Base-by-base conservation (phyloP, 2,797 vertebrate genomes). In the Macropodus opercularis region DNA sequence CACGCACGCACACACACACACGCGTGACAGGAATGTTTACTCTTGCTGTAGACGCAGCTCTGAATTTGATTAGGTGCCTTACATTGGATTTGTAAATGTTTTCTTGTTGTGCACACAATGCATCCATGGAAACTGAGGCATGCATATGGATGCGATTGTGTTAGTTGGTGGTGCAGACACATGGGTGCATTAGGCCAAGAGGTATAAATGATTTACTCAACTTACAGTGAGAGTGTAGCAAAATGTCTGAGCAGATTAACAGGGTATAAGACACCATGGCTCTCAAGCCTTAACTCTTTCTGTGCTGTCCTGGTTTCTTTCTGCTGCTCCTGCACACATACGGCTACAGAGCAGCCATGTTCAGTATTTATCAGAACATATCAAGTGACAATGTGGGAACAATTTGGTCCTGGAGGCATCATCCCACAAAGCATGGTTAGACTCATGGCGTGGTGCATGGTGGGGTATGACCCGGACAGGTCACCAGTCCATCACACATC, bases 151-250 rank as follows among this genome's bases (percentile, higher is more conserved):
- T 43, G 49, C 22, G 11, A 31, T 13, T 18, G 49, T 38, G 17
- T 51, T 39, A 46, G 18, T 14, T n/a, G 41, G 38, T 18, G 42
- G 56, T 65, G 43, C 34, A 40, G 59, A 42, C 36, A 64, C 34
- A 62, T 29, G 5, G 18, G 17, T 59, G 43, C 41, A 56, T 17
- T 18, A 63, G 72, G 42, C 15, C 8, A 49, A 63, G 43, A 50
- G 49, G 38, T 69, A 57, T 61, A 54, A 75, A 72, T 72, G 44
- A 75, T 77, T 72, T 53, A 72, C 26, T 68, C 52, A 57, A 48
- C 12, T 67, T 71, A 70, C 56, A 71, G 54, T 67, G 62, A 77
- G 46, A 42, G 39, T 59, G 42, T 40, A 62, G 64, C 40, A 64
- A 67, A 73, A 74, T 51, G 55, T 74, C 56, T 52, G 13, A 40